Conservation (phyloP, 2,797 vertebrate species). For the Tolypeutes matacus region DNA sequence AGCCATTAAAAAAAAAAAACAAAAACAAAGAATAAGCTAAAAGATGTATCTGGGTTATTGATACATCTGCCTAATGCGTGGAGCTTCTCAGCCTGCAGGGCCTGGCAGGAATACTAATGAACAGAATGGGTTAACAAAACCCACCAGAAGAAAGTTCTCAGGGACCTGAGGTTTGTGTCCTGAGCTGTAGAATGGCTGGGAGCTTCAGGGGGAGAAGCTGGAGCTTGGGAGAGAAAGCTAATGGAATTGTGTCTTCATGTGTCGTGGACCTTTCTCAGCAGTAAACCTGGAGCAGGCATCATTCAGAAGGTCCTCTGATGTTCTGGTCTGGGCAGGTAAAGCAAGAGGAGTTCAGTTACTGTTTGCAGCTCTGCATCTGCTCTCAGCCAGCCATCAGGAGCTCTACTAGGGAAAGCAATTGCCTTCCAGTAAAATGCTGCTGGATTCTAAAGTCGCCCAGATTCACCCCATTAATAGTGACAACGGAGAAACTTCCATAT, state of each 20-base stretch:
- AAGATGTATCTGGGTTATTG: not conserved
- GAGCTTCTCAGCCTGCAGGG: not conserved
- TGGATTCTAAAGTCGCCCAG: not conserved
- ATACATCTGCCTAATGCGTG: not conserved
- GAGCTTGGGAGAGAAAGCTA: not conserved
- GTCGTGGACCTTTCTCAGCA: not conserved
- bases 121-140: not conserved
- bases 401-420: not conserved
- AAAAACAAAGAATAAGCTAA: not conserved
- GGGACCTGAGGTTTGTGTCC: not conserved
- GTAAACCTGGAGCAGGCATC: accelerated
- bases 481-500: not conserved
- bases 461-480: not conserved
- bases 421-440: not conserved
- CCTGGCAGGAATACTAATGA: not conserved
- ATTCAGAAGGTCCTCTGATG: not conserved
- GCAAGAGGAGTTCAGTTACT: not conserved
- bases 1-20: no score
- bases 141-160: not conserved
- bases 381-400: not conserved
- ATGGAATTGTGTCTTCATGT: accelerated
- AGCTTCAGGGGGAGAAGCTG: not conserved
- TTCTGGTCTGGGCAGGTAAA: not conserved
- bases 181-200: no score
- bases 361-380: not conserved